These are phyloP conservation scores for Eristalinus sepulchralis DNA, from an alignment of 2,888 invertebrate species.

Conservation along the genomic window DNA sequence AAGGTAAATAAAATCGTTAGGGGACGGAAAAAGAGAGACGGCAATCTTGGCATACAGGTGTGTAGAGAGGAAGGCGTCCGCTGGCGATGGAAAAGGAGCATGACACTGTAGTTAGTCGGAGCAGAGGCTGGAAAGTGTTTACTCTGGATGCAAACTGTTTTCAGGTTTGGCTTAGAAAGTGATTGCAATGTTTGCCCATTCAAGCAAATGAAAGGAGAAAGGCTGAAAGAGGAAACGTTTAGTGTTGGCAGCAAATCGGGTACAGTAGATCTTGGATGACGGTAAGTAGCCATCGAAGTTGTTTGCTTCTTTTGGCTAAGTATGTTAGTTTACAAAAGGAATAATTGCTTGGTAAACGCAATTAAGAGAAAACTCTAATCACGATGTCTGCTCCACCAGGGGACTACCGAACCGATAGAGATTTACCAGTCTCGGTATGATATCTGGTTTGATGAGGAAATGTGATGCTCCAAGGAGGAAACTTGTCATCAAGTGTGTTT, in stretches of 20 bases:
- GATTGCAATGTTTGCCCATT: slow-evolving; percentile 17
- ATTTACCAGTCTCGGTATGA: background rate
- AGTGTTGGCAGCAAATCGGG: background rate
- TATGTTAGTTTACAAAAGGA: background rate
- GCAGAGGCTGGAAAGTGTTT: slow-evolving; percentile 25
- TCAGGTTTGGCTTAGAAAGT: slow-evolving; percentile 44
- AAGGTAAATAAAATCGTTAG: slow-evolving; percentile 35
- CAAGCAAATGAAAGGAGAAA: slow-evolving; percentile 35
- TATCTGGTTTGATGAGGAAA: background rate
- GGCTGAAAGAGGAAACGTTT: slow-evolving; percentile 3
- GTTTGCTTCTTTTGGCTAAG: background rate
- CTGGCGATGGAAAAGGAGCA: background rate
- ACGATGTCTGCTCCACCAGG: background rate
- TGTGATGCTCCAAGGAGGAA: background rate
- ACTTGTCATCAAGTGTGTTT: background rate
- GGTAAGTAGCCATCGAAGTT: slow-evolving; percentile 1
- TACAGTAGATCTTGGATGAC: slow-evolving; percentile 1
- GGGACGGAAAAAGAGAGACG: slow-evolving; percentile 7
- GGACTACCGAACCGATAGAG: background rate
- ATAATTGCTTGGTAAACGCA: background rate
- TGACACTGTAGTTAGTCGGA: slow-evolving; percentile 13
- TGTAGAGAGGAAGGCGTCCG: slow-evolving; percentile 16
- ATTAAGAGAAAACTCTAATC: background rate
- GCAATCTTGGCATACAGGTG: slow-evolving; percentile 48
- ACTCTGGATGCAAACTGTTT: slow-evolving; percentile 16